phyloP scores from a whole-genome alignment of 2,113 vertebrate species.

The Acrocephalus kingi region DNA sequence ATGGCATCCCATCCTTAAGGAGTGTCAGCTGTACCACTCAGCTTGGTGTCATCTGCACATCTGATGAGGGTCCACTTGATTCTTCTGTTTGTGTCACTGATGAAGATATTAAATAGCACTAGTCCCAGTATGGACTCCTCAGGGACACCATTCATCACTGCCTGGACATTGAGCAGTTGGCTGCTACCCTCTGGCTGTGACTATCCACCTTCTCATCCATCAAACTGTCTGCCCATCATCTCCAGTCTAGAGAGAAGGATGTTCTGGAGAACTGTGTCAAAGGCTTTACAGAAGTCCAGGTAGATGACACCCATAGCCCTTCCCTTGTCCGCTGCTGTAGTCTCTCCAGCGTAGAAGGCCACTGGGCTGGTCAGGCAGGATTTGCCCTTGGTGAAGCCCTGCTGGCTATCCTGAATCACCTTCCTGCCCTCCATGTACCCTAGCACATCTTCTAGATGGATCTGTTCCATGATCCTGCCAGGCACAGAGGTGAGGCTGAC shows the following conservation, averaged over 20 bases:
- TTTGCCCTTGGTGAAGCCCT: not conserved
- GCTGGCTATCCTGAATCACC: not conserved
- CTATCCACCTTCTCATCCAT: not conserved
- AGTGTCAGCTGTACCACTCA: not conserved
- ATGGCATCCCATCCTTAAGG: not conserved
- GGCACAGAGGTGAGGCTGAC: not conserved
- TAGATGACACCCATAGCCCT: not conserved
- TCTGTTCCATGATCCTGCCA: not conserved
- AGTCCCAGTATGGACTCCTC: rapidly evolving
- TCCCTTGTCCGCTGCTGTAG: not conserved
- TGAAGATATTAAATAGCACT: not conserved
- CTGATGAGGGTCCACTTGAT: not conserved
- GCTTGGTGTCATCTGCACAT: not conserved
- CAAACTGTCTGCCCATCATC: not conserved
- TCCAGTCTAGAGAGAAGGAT: not conserved
- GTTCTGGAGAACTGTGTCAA: not conserved
- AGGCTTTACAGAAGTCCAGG: not conserved
- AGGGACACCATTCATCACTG: not conserved
- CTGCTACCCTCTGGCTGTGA: not conserved
- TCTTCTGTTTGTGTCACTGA: not conserved
- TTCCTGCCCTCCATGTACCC: not conserved
- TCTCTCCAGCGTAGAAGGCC: not conserved
- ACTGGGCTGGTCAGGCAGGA: not conserved
- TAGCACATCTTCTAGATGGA: not conserved
- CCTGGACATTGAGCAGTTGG: not conserved